Evolutionary conservation across 2,113 vertebrate genomes (phyloP).

Genomic region (Coptodon rendalli): DNA sequence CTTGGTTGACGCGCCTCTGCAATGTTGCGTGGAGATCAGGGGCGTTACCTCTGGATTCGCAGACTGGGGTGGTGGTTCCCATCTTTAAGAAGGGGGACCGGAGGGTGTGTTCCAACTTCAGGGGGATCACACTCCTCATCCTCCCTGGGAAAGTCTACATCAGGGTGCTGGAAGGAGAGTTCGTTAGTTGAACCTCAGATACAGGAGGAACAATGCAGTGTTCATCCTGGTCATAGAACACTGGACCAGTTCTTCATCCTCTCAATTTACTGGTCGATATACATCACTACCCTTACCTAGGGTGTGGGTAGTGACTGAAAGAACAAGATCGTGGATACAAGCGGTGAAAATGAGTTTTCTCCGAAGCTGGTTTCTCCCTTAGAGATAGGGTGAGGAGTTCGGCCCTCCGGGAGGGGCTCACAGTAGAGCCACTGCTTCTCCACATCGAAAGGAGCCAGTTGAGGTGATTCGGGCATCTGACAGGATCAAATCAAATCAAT

Average conservation of each 20-base stretch:
- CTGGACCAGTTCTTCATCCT: background rate
- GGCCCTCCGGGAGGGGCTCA: background rate
- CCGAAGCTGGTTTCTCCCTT: background rate
- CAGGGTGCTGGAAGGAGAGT: background rate
- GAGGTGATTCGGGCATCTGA: background rate
- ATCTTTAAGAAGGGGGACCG: background rate
- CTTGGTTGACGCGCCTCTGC: background rate
- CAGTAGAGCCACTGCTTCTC: rapidly evolving
- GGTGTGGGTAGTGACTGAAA: background rate
- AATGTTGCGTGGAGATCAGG: background rate
- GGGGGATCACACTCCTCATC: background rate
- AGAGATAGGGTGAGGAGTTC: background rate
- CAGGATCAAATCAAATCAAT: background rate
- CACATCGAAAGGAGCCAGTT: background rate
- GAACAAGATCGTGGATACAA: background rate
- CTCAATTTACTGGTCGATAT: background rate
- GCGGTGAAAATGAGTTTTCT: background rate
- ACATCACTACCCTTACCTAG: background rate
- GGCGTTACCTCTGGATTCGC: background rate
- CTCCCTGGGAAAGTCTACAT: background rate
- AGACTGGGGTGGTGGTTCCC: background rate
- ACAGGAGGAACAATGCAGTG: background rate
- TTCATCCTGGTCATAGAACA: background rate
- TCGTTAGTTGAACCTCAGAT: background rate
- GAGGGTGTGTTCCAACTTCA: background rate